Evolutionary conservation across 1,140 invertebrate genomes (phyloP), one percentile per base, ranked within the genome.

Genomic region (Drosophila varians): DNA sequence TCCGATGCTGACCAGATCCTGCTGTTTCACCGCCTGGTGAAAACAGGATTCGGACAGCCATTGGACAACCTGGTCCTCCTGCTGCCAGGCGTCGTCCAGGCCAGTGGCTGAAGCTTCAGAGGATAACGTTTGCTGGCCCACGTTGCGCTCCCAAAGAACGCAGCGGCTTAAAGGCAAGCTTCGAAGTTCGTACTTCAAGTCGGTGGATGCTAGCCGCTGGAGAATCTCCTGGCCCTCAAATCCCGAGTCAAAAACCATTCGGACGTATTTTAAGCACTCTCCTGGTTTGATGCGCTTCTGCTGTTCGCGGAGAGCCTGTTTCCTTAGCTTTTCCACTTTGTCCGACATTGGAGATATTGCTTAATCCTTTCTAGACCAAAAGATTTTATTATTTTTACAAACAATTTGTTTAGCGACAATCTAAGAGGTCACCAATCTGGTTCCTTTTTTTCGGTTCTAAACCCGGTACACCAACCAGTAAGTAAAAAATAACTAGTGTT

Each of bases 181-280:
- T 5, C 86, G 76, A 11, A 90, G 28, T 47, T 76, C 86, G 14
- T 86, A 82, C 12, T 80, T 89, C 0, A 90, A 11, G 3, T 76
- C 46, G 1, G 40, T 58, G 3, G 23, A 23, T 7, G 58, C 73
- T 11, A 90, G 11, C 26, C 60, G 51, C 4, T 42, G 19, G 3
- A 74, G 8, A 0, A 90, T 45, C 9, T 88, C 64, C 18, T 74
- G 66, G 1, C 86, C 89, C 25, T 76, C 12, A 5, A 90, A 53
- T 1, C 52, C 55, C 23, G 83, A 42, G 65, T 94, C 93, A 9
- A 94, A 31, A 9, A 92, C 71, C 3, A 92, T 62, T 34, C 91
- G 69, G 12, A 93, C 92, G 58, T 92, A 93, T 89, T 92, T 93
- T 8, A 93, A 73, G 40, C 92, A 92, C 72, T 93, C 92, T 2